These are phyloP conservation scores for Scolanthus callimorphus DNA, from an alignment of 92 coral and sea anemone genomes.

Conservation along the genomic window DNA sequence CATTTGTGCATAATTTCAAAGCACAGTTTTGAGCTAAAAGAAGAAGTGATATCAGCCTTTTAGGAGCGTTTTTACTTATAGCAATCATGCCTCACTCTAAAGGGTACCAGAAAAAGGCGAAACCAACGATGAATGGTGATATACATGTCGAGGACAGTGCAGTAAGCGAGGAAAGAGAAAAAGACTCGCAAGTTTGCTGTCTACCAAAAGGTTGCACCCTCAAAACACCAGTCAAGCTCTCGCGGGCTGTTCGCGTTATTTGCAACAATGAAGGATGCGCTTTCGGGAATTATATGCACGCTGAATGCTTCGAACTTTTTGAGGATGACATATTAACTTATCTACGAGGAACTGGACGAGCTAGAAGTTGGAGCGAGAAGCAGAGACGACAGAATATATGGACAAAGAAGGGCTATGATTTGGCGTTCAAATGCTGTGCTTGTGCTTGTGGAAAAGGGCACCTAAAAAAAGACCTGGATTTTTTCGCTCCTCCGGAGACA, in stretches of 20 bases:
- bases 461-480: constrained; percentile 91
- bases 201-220: constrained; percentile 94
- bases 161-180: constrained; percentile 23
- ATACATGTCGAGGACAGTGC: constrained; percentile 59
- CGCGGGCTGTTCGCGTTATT: constrained; percentile 84
- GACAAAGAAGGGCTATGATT: constrained; percentile 99
- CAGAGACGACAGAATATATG: constrained; percentile 97
- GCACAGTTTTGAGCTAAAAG: constrained; percentile 43
- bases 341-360: constrained; percentile 94
- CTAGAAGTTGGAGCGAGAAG: constrained; percentile 98
- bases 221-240: constrained; percentile 62
- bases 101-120: constrained; percentile 78
- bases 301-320: constrained; percentile 93
- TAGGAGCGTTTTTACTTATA: constrained; percentile 14
- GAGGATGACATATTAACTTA: constrained; percentile 90
- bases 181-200: constrained; percentile 83
- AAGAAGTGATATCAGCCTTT: constrained; percentile 60
- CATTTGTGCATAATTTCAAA: constrained; percentile 41
- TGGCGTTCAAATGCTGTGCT: constrained; percentile 96
- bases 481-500: constrained; percentile 56
- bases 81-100: constrained; percentile 86
- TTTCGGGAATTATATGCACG: constrained; percentile 86
- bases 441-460: constrained; percentile 98
- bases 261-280: constrained; percentile 94
- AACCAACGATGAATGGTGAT: constrained; percentile 78